Base-by-base conservation (phyloP, 1,140 invertebrate species). In the Macrobrachium rosenbergii region DNA sequence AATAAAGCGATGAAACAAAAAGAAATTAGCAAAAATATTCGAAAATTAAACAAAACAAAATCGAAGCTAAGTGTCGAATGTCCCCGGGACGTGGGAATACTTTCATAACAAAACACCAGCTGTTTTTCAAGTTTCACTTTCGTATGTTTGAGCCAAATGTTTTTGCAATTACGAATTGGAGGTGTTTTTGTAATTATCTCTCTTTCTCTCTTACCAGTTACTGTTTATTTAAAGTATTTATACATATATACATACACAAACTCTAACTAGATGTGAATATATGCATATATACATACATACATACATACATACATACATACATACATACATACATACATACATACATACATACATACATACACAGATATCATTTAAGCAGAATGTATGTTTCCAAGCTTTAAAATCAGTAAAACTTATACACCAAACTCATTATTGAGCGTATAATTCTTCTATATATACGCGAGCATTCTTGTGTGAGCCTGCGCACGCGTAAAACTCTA, bases 281-380 rank as follows among this genome's bases (percentile, higher is more conserved):
- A 78, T 2, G 59, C 52, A 60, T 78, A 78, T 78, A 78, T 78
- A 78, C 2, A 78, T 78, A n/a, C 58, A 78, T 78, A 60, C 52
- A 78, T 78, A 78, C 52, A 78, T 78, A 58, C 52, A 78, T 78
- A 78, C 52, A 78, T 78, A 78, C 52, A 78, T 78, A 78, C 52
- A 78, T 78, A 78, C 52, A 58, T 78, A 78, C 52, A 78, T 78
- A 78, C 52, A 78, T 78, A 78, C 52, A 78, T 78, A 78, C 52
- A 78, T 58, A 78, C 52, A 78, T 78, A 78, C 52, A 67, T 67
- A 67, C 21, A 6, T 67, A 6, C 12, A 67, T 67, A 78, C 52
- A 78, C 52, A 78, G 45, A 78, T 78, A 78, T 78, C 16, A 45
- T 3, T 1, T 37, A 3, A 37, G 3, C 28, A 37, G 28, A 37